phyloP scores from a whole-genome alignment of 2,797 vertebrate genomes.

The Anabacerthia variegaticeps region DNA sequence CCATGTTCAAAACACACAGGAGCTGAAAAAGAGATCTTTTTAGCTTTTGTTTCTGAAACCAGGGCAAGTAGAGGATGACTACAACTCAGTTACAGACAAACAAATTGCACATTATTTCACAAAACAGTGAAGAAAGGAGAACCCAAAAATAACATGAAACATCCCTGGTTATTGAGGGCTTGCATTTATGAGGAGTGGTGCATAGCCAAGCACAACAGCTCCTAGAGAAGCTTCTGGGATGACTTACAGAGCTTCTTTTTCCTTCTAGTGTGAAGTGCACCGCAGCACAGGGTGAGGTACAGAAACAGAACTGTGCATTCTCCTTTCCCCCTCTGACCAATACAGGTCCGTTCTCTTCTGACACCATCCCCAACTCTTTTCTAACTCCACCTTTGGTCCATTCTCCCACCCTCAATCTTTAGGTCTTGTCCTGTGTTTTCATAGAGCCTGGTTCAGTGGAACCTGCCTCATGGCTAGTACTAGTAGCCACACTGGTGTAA shows the following conservation, averaged over 20 bases:
- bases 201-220: background rate
- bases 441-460: background rate
- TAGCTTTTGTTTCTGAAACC: background rate
- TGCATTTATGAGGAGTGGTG: background rate
- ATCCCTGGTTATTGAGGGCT: background rate
- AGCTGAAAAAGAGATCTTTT: background rate
- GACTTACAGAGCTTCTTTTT: background rate
- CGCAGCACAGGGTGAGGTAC: accelerated
- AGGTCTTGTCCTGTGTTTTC: background rate
- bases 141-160: background rate
- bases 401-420: background rate
- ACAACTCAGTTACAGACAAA: background rate
- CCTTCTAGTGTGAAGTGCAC: background rate
- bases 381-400: background rate
- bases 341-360: background rate
- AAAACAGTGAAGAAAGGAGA: background rate
- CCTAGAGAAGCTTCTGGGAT: background rate
- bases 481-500: background rate
- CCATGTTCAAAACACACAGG: background rate
- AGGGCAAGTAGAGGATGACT: background rate
- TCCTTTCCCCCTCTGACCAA: background rate
- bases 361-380: background rate
- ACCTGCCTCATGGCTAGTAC: background rate
- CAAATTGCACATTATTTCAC: background rate
- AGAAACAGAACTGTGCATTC: background rate